Base-by-base conservation (phyloP, 2,113 vertebrate genomes). In the Hypocryptadius cinnamomeus region DNA sequence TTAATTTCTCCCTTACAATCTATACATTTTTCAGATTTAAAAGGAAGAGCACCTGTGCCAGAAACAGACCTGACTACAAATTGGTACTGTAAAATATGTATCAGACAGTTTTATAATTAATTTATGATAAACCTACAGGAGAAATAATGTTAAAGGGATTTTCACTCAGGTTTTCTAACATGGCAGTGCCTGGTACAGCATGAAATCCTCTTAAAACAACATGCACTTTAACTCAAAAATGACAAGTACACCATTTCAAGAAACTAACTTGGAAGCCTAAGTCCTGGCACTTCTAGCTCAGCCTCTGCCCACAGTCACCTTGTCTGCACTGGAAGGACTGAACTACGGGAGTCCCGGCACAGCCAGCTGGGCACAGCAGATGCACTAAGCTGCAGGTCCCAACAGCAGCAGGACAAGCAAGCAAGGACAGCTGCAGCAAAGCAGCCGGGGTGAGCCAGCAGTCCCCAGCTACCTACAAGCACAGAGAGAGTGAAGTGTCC, bases 321-420 rank as follows among this genome's bases (percentile, higher is more conserved):
- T 19, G 50, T 3, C n/a, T 21, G 51, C n/a, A 13, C 3, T 0
- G 6, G 50, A 33, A 54, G 42, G 45, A 8, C 4, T 8, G 25
- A 66, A 22, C 40, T 5, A 1, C 0, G 0, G 1, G 2, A 22
- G 33, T 31, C 11, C 28, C 77, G 37, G 5, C 37, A 4, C 23
- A 5, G 33, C 2, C 40, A 20, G 33, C 0, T 0, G 15, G 35
- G 45, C 45, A 56, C 44, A 45, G n/a, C 11, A 6, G 30, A 10
- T 3, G 59, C 4, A 1, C 10, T 3, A 4, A 33, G 31, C 54
- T 3, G 0, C n/a, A 11, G 15, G 10, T 15, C 27, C 48, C 1
- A 0, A 5, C 13, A n/a, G 39, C 53, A 22, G 44, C 33, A 21
- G 17, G 25, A 50, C 45, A 27, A 37, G 77, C 5, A 1, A 18